Evolutionary conservation across 2,113 vertebrate species (phyloP).

Genomic region (Paralichthys olivaceus): DNA sequence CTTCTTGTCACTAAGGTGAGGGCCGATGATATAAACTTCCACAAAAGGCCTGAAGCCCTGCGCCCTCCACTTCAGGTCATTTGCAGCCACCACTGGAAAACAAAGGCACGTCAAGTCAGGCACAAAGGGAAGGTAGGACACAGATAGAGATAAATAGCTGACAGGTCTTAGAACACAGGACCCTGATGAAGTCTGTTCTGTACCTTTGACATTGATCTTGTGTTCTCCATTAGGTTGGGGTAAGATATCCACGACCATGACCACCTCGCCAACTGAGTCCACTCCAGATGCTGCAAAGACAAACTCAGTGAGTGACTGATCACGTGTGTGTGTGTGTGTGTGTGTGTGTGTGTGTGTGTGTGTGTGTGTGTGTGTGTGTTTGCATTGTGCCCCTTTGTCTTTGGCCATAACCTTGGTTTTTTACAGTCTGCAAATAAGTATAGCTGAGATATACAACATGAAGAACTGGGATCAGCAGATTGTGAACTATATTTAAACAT

Average conservation of each 20-base stretch:
- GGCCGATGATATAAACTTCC: constrained; percentile 96
- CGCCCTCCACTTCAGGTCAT: constrained; percentile 92
- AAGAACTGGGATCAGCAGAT: constrained; percentile 42
- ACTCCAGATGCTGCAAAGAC: constrained; percentile 89
- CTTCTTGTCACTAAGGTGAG: constrained; percentile 97
- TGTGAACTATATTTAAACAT: constrained; percentile 49
- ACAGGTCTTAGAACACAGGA: background rate
- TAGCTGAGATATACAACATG: constrained; percentile 25
- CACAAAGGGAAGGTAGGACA: background rate
- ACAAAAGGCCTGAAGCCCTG: constrained; percentile 98
- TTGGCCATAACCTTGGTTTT: background rate
- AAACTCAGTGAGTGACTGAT: background rate
- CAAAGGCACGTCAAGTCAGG: background rate
- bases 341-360: background rate
- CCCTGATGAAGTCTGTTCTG: constrained; percentile 13
- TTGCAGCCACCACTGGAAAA: constrained; percentile 76
- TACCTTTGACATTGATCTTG: constrained; percentile 96
- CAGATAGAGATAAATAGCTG: background rate
- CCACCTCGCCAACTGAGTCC: constrained; percentile 93
- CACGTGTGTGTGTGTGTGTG: background rate
- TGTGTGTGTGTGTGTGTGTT: constrained; percentile 4
- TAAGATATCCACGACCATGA: constrained; percentile 91
- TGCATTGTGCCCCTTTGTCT: background rate
- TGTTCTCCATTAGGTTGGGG: constrained; percentile 92
- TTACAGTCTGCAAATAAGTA: constrained; percentile 13